Conservation (phyloP, 2,888 invertebrate genomes). For the Gasteruption jaculator region DNA sequence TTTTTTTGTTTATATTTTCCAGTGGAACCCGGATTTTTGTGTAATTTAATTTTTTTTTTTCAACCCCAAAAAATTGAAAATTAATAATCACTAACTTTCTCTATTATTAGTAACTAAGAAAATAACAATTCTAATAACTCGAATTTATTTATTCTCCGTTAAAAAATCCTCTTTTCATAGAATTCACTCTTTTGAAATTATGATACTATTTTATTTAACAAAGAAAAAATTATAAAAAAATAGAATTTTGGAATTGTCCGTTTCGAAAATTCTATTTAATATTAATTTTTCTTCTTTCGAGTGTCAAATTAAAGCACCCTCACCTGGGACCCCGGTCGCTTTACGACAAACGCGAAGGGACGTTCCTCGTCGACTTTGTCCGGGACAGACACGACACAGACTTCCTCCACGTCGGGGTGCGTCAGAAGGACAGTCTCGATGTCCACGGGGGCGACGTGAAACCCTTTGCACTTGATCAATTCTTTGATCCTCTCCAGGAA, state of each 20-base stretch:
- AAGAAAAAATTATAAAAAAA: too few relatives aligned
- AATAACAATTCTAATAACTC: too few relatives aligned
- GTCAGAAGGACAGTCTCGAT: conserved; percentile 32
- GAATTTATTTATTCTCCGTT: too few relatives aligned
- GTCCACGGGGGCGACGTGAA: conserved; percentile 34
- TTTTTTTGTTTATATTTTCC: too few relatives aligned
- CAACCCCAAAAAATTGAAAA: too few relatives aligned
- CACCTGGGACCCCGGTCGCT: conserved; percentile 26
- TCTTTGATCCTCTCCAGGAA: conserved; percentile 37
- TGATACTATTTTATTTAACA: too few relatives aligned
- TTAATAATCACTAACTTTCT: too few relatives aligned
- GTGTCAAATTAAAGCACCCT: conserved; percentile 2
- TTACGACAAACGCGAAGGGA: conserved; percentile 33
- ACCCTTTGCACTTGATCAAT: conserved; percentile 34
- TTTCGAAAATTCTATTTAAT: not conserved
- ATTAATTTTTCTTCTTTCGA: not conserved
- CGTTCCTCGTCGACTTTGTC: conserved; percentile 28
- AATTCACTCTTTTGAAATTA: too few relatives aligned
- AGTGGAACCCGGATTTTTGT: too few relatives aligned
- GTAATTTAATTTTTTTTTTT: too few relatives aligned
- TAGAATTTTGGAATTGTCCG: not conserved
- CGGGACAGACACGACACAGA: conserved; percentile 30
- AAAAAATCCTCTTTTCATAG: too few relatives aligned
- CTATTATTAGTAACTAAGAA: too few relatives aligned
- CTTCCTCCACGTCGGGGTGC: conserved; percentile 30